Evolutionary conservation across 2,888 invertebrate species (phyloP).

Genomic region (Pseudolycoriella hygida): DNA sequence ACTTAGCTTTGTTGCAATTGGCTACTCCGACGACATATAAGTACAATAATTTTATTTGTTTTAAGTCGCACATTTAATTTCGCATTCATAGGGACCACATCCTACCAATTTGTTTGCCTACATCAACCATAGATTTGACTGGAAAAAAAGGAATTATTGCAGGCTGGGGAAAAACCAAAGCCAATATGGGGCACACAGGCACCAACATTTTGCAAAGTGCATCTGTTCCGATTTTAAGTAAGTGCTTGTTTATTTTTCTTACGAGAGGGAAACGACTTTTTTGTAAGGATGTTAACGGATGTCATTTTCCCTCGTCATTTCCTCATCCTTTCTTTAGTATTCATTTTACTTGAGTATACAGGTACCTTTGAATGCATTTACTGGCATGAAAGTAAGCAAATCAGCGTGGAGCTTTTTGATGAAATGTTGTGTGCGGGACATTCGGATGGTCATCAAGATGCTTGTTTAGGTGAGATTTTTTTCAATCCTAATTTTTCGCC

Average conservation of each 20-base stretch:
- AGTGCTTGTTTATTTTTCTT: slow-evolving; percentile 17
- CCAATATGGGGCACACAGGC: slow-evolving; percentile 53
- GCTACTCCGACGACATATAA: slow-evolving; percentile 40
- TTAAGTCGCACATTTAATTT: too few species aligned
- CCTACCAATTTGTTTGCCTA: slow-evolving; percentile 62
- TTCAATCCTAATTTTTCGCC: not conserved
- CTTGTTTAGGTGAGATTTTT: slow-evolving; percentile 43
- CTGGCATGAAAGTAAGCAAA: slow-evolving; percentile 69
- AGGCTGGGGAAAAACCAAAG: slow-evolving; percentile 71
- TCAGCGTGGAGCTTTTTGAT: slow-evolving; percentile 52
- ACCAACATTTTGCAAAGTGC: slow-evolving; percentile 67
- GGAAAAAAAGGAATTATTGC: slow-evolving; percentile 50
- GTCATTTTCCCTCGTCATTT: too few species aligned
- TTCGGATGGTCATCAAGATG: slow-evolving; percentile 64
- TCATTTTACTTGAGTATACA: slow-evolving; percentile 17
- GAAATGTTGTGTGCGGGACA: slow-evolving; percentile 79
- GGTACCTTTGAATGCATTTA: slow-evolving; percentile 55
- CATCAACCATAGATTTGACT: slow-evolving; percentile 27
- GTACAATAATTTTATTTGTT: slow-evolving; percentile 11
- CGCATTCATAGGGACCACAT: slow-evolving; percentile 41
- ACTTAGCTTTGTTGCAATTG: slow-evolving; percentile 57
- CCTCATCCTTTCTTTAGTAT: too few species aligned
- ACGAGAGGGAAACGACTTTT: too few species aligned
- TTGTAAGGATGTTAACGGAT: too few species aligned
- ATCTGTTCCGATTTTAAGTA: slow-evolving; percentile 62